Evolutionary conservation across 2,888 invertebrate genomes (phyloP).

Genomic region (Emmelina monodactyla): DNA sequence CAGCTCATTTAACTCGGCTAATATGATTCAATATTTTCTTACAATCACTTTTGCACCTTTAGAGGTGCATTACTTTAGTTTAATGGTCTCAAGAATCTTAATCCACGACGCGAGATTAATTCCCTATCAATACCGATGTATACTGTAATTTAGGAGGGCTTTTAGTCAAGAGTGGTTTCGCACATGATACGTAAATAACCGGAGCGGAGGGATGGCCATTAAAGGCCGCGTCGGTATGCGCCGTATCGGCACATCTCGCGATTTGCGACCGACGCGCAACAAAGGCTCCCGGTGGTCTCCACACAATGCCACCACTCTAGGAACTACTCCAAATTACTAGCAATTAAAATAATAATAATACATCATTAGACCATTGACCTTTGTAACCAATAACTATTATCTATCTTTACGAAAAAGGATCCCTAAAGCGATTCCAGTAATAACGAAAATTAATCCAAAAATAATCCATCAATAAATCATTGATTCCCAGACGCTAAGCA

Average conservation of each 20-base stretch:
- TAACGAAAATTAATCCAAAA: no score
- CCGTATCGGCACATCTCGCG: constrained; percentile 56
- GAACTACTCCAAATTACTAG: no score
- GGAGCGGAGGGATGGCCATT: constrained; percentile 51
- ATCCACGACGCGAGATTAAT: constrained; percentile 52
- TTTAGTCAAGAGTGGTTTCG: constrained; percentile 61
- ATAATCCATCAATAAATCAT: constrained; percentile 37
- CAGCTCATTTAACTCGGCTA: constrained; percentile 8
- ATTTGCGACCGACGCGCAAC: constrained; percentile 53
- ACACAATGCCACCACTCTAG: no score
- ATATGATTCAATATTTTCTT: no score
- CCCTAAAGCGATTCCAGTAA: no score
- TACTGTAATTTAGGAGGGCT: constrained; percentile 58
- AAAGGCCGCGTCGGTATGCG: constrained; percentile 51
- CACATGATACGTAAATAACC: constrained; percentile 63
- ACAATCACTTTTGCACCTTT: no score
- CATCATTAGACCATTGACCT: no score
- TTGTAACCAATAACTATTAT: no score
- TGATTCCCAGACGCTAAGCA: constrained; percentile 32
- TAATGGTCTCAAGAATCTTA: no score
- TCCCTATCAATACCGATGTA: constrained; percentile 54
- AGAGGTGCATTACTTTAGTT: no score
- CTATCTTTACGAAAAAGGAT: no score
- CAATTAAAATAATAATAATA: no score
- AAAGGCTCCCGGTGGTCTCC: constrained; percentile 55